A percentile compares a stretch with the other conserved stretches of the same genome.
These are phyloP conservation scores for Aspidoscelis tigris DNA, from an alignment of 2,113 vertebrate genomes.

Conservation along the genomic window DNA sequence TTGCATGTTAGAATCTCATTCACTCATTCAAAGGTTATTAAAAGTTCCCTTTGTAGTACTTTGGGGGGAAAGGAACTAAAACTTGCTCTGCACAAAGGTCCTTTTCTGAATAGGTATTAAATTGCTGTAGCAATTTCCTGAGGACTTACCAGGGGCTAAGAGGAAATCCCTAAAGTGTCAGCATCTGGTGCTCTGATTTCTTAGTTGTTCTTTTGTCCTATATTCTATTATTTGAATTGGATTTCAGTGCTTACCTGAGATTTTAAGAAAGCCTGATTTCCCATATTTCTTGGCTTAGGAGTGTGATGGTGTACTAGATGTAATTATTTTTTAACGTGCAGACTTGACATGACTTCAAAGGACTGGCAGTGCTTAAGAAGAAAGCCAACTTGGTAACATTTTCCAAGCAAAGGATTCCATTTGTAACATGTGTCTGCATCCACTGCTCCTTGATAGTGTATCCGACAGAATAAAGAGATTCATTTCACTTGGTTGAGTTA, in stretches of 20 bases:
- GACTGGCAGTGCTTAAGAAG: neutral
- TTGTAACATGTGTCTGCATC: neutral
- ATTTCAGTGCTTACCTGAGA: neutral
- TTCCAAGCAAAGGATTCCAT: neutral
- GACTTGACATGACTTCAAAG: neutral
- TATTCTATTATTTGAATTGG: neutral
- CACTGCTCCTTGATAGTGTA: neutral
- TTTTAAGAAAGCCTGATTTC: neutral
- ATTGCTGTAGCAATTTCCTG: neutral
- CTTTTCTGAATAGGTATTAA: neutral
- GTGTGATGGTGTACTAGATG: neutral
- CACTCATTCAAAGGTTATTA: slow-evolving; percentile 10
- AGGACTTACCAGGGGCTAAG: neutral
- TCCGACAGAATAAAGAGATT: neutral
- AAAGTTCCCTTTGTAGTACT: neutral
- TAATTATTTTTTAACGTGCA: neutral
- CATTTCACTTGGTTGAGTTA: neutral
- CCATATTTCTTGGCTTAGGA: neutral
- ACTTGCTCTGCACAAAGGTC: neutral
- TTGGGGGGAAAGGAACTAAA: neutral
- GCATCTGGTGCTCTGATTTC: neutral
- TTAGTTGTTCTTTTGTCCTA: neutral
- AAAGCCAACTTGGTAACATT: neutral
- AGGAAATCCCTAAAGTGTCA: neutral
- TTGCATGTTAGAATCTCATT: slow-evolving; percentile 3